These are phyloP conservation scores for Cryptosula pallasiana DNA, from an alignment of 2,888 invertebrate genomes.

Conservation along the genomic window DNA sequence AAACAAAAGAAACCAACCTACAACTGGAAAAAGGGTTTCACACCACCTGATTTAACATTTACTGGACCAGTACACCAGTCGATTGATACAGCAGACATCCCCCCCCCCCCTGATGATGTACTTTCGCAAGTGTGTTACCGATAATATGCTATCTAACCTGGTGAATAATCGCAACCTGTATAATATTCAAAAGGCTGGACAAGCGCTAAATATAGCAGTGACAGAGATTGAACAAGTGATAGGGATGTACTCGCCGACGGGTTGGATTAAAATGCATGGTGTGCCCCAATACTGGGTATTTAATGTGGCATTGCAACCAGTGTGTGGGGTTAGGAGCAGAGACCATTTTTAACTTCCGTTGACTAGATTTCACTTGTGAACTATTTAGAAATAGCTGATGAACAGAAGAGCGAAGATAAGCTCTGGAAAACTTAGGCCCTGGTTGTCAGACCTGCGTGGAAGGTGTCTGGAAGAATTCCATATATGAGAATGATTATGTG, in stretches of 20 bases:
- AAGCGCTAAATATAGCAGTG: background rate
- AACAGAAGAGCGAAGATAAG: background rate
- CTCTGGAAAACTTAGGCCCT: background rate
- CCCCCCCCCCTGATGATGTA: background rate
- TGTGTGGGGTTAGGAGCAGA: background rate
- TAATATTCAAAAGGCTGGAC: background rate
- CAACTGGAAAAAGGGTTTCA: conserved; percentile 8
- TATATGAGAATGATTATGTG: background rate
- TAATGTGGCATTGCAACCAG: background rate
- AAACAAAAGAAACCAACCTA: too few species aligned
- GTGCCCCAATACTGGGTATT: background rate
- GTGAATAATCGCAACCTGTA: background rate
- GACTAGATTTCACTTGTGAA: background rate
- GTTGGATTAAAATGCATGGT: background rate
- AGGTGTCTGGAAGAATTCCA: background rate
- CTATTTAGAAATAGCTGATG: background rate
- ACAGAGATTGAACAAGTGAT: conserved; percentile 5
- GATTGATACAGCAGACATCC: background rate
- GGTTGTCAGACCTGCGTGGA: background rate
- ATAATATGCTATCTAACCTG: background rate
- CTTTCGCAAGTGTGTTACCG: background rate
- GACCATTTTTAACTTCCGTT: background rate
- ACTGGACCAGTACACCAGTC: background rate
- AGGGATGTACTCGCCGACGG: background rate
- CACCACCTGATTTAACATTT: background rate